These are phyloP conservation scores for Andrena flavipes DNA, from an alignment of 2,888 invertebrate genomes.

Conservation along the genomic window DNA sequence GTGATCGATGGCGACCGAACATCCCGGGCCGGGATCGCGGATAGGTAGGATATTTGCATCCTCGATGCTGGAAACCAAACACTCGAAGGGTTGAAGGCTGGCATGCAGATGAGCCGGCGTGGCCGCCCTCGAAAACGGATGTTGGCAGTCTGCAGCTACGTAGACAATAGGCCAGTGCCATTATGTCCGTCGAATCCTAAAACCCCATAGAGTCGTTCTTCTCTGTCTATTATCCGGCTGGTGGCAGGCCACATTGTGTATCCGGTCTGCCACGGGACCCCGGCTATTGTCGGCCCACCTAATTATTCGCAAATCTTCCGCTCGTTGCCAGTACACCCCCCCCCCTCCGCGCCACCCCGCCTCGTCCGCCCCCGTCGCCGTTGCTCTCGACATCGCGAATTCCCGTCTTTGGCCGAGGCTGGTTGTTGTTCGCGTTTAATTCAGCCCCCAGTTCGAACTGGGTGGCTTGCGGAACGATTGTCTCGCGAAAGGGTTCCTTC, in stretches of 20 bases:
- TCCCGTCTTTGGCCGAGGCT: slow-evolving; percentile 52
- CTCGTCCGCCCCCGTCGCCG: slow-evolving; percentile 20
- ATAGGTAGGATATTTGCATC: slow-evolving; percentile 63
- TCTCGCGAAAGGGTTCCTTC: background rate
- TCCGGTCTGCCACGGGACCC: slow-evolving; percentile 76
- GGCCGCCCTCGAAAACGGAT: slow-evolving; percentile 76
- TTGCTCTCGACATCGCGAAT: slow-evolving; percentile 52
- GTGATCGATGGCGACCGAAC: slow-evolving; percentile 57
- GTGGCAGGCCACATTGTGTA: slow-evolving; percentile 79
- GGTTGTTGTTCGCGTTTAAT: slow-evolving; percentile 50
- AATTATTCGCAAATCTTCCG: slow-evolving; percentile 81
- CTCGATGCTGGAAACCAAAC: slow-evolving; percentile 69
- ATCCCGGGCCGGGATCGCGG: slow-evolving; percentile 42
- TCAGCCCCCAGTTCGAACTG: slow-evolving; percentile 47
- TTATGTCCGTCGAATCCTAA: slow-evolving; percentile 80
- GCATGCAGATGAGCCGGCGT: slow-evolving; percentile 78
- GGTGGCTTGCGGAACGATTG: slow-evolving; percentile 18
- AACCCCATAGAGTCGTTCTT: slow-evolving; percentile 79
- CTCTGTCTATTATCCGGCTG: slow-evolving; percentile 77
- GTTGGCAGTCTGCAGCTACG: slow-evolving; percentile 79
- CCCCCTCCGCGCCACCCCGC: slow-evolving; percentile 9
- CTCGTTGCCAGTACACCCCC: slow-evolving; percentile 63
- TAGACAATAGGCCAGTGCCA: slow-evolving; percentile 78
- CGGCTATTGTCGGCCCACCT: slow-evolving; percentile 78
- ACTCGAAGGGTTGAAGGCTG: slow-evolving; percentile 73